Evolutionary conservation across 2,113 vertebrate genomes (phyloP).

Genomic region (Nothocercus nigrocapillus): DNA sequence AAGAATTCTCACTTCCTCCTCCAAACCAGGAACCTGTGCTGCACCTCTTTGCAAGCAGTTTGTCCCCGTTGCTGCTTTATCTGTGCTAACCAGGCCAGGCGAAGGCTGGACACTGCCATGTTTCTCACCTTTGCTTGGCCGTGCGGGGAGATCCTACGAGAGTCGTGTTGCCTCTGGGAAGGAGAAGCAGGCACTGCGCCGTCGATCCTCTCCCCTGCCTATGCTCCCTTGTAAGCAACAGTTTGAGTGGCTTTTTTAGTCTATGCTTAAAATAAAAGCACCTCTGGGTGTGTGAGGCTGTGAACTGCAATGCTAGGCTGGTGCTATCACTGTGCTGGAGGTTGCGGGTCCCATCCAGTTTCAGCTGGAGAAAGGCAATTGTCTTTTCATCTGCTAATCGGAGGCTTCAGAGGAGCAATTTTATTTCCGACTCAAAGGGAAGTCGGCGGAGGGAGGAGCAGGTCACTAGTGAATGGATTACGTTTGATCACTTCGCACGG

Average conservation of each 20-base stretch:
- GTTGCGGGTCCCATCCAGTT: not conserved
- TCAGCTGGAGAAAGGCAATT: not conserved
- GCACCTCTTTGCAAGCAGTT: not conserved
- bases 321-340: not conserved
- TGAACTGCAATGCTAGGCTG: accelerated
- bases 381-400: not conserved
- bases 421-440: constrained; percentile 12
- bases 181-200: not conserved
- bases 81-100: not conserved
- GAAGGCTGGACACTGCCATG: not conserved
- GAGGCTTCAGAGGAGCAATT: constrained; percentile 39
- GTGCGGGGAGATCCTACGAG: not conserved
- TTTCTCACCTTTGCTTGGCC: not conserved
- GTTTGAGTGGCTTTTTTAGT: not conserved
- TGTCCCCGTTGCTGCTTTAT: not conserved
- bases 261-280: constrained; percentile 8
- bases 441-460: not conserved
- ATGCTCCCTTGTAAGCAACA: constrained; percentile 11
- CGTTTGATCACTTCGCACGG: constrained; percentile 54
- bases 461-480: constrained; percentile 18
- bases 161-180: not conserved
- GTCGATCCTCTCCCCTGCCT: not conserved
- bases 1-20: not conserved
- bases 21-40: not conserved
- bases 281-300: not conserved